Base-by-base conservation (phyloP, 2,797 vertebrate genomes). In the Enteromius mattozi region DNA sequence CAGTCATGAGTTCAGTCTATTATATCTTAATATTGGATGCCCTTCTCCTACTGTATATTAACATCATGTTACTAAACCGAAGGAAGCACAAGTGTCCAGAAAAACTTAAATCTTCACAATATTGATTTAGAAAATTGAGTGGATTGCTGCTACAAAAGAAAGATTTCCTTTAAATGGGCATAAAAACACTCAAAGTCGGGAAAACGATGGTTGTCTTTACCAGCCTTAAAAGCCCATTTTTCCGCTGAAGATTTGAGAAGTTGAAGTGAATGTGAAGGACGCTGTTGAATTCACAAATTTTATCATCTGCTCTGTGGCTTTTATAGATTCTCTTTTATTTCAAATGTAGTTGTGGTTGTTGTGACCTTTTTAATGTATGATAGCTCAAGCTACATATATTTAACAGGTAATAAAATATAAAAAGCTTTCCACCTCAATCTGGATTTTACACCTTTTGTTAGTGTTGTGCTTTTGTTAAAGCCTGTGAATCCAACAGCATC, bases 211-310 rank as follows among this genome's bases (percentile, higher is more conserved):
- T 77, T 78, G 63, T 78, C 51, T 40, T 35, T 19, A 65, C 77
- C 74, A 82, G 78, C 83, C 75, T 82, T 89, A 71, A 90, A 87
- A 86, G 85, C 82, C 68, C 30, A 56, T 78, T 47, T 79, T 37
- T 54, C 77, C 65, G 75, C 88, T 83, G 81, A 76, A 74, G 72
- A 80, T 74, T 85, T 78, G 72, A 88, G 82, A 86, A 88, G 74
- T 86, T 89, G 78, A 91, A 89, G 85, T 88, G 88, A 89, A 86
- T 82, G 77, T 89, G 90, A 89, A 90, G 89, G 88, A 80, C 59
- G 45, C 12, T 63, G 16, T 40, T 63, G 56, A 80, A 74, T 87
- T 85, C 84, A 87, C 82, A 37, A 70, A 33, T 82, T 76, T 85
- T 79, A 51, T 88, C 80, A 82, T 70, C 65, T 81, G 84, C 65